These are phyloP conservation scores for Asobara japonica DNA, from an alignment of 1,140 invertebrate species.

Conservation along the genomic window DNA sequence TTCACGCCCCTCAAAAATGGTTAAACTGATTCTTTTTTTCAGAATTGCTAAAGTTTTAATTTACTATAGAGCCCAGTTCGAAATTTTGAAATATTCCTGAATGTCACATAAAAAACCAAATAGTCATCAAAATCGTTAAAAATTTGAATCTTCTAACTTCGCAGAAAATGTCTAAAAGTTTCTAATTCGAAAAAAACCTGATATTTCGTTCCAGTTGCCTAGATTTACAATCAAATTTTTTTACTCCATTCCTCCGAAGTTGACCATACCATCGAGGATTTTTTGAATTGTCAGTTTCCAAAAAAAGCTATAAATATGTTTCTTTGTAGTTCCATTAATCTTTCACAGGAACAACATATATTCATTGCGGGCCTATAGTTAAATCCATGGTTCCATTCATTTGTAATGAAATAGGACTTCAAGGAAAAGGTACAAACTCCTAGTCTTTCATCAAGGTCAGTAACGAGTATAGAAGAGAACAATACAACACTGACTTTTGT, in stretches of 20 bases:
- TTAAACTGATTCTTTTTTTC: too few species aligned
- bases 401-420: neutral
- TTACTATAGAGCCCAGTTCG: too few species aligned
- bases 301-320: slow-evolving; percentile 3
- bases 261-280: neutral
- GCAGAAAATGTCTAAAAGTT: too few species aligned
- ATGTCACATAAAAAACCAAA: too few species aligned
- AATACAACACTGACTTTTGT: neutral
- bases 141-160: too few species aligned
- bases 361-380: neutral
- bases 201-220: too few species aligned
- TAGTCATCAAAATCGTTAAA: too few species aligned
- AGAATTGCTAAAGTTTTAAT: too few species aligned
- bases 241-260: neutral
- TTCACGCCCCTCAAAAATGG: too few species aligned
- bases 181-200: too few species aligned
- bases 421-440: slow-evolving; percentile 3
- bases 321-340: neutral
- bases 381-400: neutral
- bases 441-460: slow-evolving; percentile 16
- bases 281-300: neutral
- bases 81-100: too few species aligned
- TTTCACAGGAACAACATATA: neutral
- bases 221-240: too few species aligned
- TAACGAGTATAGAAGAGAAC: slow-evolving; percentile 23